phyloP scores from a whole-genome alignment of 2,888 invertebrate genomes.

The Nomada ferruginata region DNA sequence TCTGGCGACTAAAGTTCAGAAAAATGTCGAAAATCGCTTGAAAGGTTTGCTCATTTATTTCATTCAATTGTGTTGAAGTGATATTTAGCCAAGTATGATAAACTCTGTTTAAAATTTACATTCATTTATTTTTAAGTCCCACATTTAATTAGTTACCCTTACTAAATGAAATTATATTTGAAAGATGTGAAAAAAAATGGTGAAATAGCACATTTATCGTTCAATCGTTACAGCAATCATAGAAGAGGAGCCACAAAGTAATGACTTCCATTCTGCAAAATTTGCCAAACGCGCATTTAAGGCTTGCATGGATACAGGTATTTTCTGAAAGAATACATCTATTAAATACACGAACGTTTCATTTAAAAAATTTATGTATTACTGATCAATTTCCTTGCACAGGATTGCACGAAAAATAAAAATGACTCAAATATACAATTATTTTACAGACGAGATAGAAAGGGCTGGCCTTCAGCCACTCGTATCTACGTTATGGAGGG shows the following conservation, averaged over 20 bases:
- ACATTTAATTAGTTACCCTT: neutral
- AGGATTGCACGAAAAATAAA: no score
- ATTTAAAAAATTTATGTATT: no score
- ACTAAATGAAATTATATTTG: neutral
- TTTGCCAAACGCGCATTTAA: slow-evolving; percentile 70
- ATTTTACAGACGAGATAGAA: slow-evolving; percentile 56
- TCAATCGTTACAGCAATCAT: slow-evolving; percentile 53
- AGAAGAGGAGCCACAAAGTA: slow-evolving; percentile 25
- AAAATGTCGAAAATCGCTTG: slow-evolving; percentile 22
- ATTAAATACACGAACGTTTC: neutral
- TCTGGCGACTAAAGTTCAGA: neutral
- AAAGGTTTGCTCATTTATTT: slow-evolving; percentile 23
- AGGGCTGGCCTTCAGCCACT: slow-evolving; percentile 64
- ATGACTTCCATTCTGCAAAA: slow-evolving; percentile 68
- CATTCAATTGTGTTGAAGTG: neutral
- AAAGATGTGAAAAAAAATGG: slow-evolving; percentile 21
- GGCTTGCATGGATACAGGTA: slow-evolving; percentile 71
- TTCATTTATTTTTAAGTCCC: neutral
- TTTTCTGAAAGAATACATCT: neutral
- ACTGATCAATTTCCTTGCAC: no score
- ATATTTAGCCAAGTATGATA: neutral
- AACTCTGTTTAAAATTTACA: neutral
- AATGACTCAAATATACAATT: neutral
- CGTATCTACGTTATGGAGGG: slow-evolving; percentile 60
- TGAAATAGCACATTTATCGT: neutral